Percentiles rank a stretch among this genome's conserved stretches.
Evolutionary conservation across 2,797 vertebrate genomes (phyloP).

Genomic region (Schizopygopsis malacanthus): DNA sequence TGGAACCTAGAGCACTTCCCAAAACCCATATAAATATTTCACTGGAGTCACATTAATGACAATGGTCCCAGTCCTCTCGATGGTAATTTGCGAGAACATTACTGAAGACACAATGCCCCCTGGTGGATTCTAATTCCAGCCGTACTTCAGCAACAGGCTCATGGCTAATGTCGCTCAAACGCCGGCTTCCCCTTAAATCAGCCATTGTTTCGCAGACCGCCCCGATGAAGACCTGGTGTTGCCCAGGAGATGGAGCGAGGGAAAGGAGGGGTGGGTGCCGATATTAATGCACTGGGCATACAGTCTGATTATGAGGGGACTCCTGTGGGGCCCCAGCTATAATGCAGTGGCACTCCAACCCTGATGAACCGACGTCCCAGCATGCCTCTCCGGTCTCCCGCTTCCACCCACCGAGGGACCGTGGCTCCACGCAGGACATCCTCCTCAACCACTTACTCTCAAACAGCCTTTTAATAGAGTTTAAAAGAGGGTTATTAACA

Average conservation of each 20-base stretch:
- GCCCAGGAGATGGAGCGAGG: constrained; percentile 41
- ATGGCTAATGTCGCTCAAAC: constrained; percentile 48
- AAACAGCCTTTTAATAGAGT: constrained; percentile 85
- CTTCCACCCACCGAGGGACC: constrained; percentile 67
- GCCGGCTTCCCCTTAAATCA: constrained; percentile 41
- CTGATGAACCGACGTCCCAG: constrained; percentile 74
- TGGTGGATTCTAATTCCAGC: constrained; percentile 77
- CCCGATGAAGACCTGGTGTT: constrained; percentile 48
- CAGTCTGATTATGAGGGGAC: constrained; percentile 59
- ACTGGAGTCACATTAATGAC: constrained; percentile 78
- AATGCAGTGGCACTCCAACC: constrained; percentile 73
- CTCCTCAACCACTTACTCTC: constrained; percentile 78
- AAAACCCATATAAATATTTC: constrained; percentile 76
- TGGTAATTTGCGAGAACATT: constrained; percentile 77
- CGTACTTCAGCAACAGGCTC: constrained; percentile 51
- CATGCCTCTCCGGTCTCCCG: constrained; percentile 67
- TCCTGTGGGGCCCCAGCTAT: constrained; percentile 69
- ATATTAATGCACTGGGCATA: constrained; percentile 60
- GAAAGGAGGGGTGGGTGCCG: constrained; percentile 24
- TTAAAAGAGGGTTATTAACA: constrained; percentile 98
- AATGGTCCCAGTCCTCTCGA: constrained; percentile 72
- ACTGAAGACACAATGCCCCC: constrained; percentile 86
- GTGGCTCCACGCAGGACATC: constrained; percentile 75
- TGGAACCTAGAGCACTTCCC: constrained; percentile 80
- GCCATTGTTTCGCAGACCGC: constrained; percentile 54